These are phyloP conservation scores for Ridgeia piscesae DNA, from an alignment of 1,140 invertebrate species.

Conservation along the genomic window DNA sequence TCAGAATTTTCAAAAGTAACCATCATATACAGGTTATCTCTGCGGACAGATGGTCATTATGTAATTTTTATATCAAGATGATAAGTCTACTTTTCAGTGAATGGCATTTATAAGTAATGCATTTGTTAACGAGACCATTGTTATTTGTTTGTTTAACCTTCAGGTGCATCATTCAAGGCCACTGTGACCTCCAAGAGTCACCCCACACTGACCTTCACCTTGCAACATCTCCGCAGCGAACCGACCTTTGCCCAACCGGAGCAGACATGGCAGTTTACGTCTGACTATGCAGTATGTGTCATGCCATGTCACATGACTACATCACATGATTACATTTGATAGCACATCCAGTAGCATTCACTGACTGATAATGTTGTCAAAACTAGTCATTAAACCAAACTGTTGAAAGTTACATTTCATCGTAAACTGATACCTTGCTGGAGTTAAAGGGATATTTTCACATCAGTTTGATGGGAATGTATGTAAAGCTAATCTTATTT, in stretches of 20 bases:
- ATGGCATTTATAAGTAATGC: too few species aligned
- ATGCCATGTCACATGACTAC: neutral
- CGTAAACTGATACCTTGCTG: neutral
- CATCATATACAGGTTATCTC: too few species aligned
- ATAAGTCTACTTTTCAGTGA: too few species aligned
- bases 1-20: too few species aligned
- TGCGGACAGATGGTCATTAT: too few species aligned
- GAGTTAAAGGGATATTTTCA: neutral
- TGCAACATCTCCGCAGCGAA: constrained; percentile 49
- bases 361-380: neutral
- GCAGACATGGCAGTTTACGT: constrained; percentile 57
- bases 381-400: neutral
- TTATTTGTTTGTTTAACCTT: constrained; percentile 23
- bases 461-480: neutral
- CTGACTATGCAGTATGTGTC: constrained; percentile 52
- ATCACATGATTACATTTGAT: neutral
- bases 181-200: constrained; percentile 48
- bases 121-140: neutral
- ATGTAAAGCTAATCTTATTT: neutral
- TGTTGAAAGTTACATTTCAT: neutral
- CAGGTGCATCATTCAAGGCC: constrained; percentile 41
- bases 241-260: constrained; percentile 51
- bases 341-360: neutral
- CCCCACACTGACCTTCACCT: constrained; percentile 49
- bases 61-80: too few species aligned